Percentiles rank a stretch among this genome's conserved stretches.
phyloP scores from a whole-genome alignment of 2,113 vertebrate species.

The Varanus salvator region DNA sequence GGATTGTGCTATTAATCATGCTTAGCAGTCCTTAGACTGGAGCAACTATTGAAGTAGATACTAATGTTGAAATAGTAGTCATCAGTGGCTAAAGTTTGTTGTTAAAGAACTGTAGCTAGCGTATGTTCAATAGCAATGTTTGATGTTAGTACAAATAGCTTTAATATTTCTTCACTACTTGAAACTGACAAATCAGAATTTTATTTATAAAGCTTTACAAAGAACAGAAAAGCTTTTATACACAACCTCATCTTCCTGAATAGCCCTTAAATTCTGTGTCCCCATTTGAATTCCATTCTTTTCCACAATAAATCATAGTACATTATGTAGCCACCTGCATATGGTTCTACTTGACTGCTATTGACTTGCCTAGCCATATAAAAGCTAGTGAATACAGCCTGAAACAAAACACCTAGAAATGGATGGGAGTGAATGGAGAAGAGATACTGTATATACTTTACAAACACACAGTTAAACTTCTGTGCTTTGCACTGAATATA shows the following conservation, averaged over 20 bases:
- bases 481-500: background rate
- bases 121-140: background rate
- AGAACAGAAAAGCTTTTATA: background rate
- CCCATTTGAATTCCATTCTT: constrained; percentile 26
- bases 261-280: constrained; percentile 1
- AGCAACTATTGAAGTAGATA: background rate
- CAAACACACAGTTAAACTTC: background rate
- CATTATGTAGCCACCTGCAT: constrained; percentile 13
- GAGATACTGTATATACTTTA: background rate
- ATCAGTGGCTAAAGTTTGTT: background rate
- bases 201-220: background rate
- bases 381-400: background rate
- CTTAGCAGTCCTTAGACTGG: background rate
- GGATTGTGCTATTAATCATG: background rate
- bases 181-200: background rate
- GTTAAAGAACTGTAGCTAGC: background rate
- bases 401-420: constrained; percentile 4
- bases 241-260: background rate
- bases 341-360: background rate
- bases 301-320: constrained; percentile 17
- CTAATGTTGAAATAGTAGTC: background rate
- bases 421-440: too few species aligned
- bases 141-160: background rate
- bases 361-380: background rate
- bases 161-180: background rate